Evolutionary conservation across 2,888 invertebrate species (phyloP).

Genomic region (Clepsis dumicolana): DNA sequence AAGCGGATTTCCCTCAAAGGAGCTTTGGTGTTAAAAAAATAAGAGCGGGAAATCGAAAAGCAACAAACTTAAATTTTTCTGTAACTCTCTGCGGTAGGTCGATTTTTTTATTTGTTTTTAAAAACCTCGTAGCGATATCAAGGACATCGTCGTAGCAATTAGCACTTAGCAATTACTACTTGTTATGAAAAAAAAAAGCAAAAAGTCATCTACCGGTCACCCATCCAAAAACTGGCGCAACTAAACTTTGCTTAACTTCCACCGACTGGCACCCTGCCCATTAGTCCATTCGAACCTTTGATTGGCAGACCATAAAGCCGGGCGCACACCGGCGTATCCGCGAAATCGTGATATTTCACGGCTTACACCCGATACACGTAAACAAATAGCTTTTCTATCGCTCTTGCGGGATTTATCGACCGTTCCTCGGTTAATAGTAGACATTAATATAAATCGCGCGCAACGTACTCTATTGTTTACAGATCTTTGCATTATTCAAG

Average conservation of each 20-base stretch:
- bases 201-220: conserved; percentile 3
- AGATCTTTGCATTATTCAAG: conserved; percentile 43
- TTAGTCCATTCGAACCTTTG: conserved; percentile 39
- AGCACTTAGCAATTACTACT: neutral
- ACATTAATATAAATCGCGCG: conserved; percentile 71
- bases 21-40: conserved; percentile 53
- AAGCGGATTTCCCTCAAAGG: conserved; percentile 58
- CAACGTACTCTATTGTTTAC: conserved; percentile 45
- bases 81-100: conserved; percentile 15
- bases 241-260: conserved; percentile 18
- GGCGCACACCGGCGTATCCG: conserved; percentile 44
- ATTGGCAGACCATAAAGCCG: conserved; percentile 45
- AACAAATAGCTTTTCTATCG: conserved; percentile 74
- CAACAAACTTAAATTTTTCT: conserved; percentile 40
- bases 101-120: neutral
- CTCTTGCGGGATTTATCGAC: conserved; percentile 62
- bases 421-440: conserved; percentile 68
- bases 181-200: neutral
- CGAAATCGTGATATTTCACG: conserved; percentile 51
- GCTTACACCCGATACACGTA: conserved; percentile 53
- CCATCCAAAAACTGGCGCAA: conserved; percentile 6
- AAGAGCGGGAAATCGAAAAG: conserved; percentile 47
- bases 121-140: neutral
- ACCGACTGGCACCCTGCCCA: neutral
- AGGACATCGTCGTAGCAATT: neutral